Base-by-base conservation (phyloP, 2,797 vertebrate species). In the Thunnus albacares region DNA sequence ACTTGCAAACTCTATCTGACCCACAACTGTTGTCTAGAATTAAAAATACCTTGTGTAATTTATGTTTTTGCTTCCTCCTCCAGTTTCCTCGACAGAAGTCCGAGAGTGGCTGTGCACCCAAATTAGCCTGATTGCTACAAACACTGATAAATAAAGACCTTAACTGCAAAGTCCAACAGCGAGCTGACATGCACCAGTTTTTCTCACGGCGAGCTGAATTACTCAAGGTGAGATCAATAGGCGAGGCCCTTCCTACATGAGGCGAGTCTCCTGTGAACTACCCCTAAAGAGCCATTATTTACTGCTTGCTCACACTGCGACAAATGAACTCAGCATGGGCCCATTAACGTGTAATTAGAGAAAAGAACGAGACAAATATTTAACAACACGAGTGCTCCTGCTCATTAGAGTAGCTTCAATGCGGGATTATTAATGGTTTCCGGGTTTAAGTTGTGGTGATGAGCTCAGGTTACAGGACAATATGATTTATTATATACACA, bases 281-380 rank as follows among this genome's bases (percentile, higher is more conserved):
- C 84, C 88, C 84, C 75, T 77, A 87, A 91, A 86, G 81, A 87
- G 87, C 41, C 83, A 69, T 90, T 90, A 90, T 90, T 92, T 94
- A 93, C 75, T 82, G 87, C 79, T 80, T 53, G 57, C 80, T 83
- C 90, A 75, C 45, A 14, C 87, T 83, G 86, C 75, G 78, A 90
- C 90, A 92, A 94, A 93, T 84, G 71, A 89, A 90, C 87, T 63
- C 90, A 87, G 91, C 83, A 68, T 53, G 78, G 80, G 87, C 80
- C 87, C 85, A 93, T 94, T 94, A 89, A 89, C 85, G 92, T 88
- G 88, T 91, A 93, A 94, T 95, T 93, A 93, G 86, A 90, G 83
- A 80, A 86, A 83, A 82, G 71, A 91, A 92, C 8, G 59, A 82
- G 80, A 87, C 84, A 90, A 93, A 94, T 91, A 91, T 91, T 91